Base-by-base conservation (phyloP, 2,113 vertebrate genomes). In the Austrofundulus limnaeus region DNA sequence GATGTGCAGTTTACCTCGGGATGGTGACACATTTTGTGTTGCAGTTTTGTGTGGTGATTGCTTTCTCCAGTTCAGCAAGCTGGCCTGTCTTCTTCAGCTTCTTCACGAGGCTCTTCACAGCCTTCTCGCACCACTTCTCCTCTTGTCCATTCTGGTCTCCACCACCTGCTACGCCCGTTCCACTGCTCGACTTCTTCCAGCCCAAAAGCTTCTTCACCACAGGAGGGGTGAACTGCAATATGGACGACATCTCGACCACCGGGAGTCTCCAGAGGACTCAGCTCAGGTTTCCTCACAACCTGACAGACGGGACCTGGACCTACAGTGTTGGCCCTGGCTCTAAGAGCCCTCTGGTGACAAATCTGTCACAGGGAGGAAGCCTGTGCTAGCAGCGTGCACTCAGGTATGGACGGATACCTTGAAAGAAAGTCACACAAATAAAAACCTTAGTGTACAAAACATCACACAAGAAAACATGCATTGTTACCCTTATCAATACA, bases 21-120 rank as follows among this genome's bases (percentile, higher is more conserved):
- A 99, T 98, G 15, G 97, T 99, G 71, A 99, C 95, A 93, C 97
- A 99, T 84, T 99, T 99, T 66, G 97, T 99, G 91, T 96, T 98
- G 93, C 95, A 95, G 80, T 96, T 98, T 80, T 99, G 97, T 75
- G 96, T 96, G 51, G 96, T 97, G 89, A 99, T 97, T 25, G 97
- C 97, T 85, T 98, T 98, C 90, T 99, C 97, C 64, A 99, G 94
- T 89, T 99, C 97, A 77, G 98, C 97, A 66, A 99, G 92, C 81
- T 98, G 96, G 65, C 96, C 96, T 0, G 96, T 98, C 87, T 98
- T 98, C 94, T 98, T 99, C 1, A 99, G 88, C 86, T 99, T 99
- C 92, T 99, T 98, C 77, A 98, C 97, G 89, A 99, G 87, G 80
- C 95, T 99, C 88, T 99, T 99, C 73, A 99, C 96, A 0, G 96